Evolutionary conservation across 2,888 invertebrate genomes (phyloP).

Genomic region (Aspidiotus rigidus): DNA sequence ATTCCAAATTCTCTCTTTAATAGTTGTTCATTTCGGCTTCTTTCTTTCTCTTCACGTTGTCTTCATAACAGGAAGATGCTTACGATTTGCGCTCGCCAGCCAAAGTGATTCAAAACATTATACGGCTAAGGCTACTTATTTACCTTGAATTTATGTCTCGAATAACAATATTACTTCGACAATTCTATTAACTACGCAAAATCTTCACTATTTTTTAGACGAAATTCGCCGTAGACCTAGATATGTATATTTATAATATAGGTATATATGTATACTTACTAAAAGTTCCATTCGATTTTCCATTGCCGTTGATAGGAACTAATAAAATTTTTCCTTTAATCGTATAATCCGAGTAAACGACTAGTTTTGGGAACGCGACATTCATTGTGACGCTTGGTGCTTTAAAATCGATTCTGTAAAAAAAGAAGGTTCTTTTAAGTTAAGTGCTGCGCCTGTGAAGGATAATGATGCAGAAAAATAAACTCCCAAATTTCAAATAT

Average conservation of each 20-base stretch:
- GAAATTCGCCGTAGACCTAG: neutral
- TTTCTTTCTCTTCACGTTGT: no score
- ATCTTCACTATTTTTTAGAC: no score
- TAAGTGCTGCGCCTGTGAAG: neutral
- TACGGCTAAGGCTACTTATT: no score
- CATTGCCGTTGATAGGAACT: conserved; percentile 40
- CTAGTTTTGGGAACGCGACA: conserved; percentile 42
- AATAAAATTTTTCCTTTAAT: conserved; percentile 39
- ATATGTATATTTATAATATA: neutral
- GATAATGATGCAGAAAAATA: neutral
- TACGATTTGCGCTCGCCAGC: no score
- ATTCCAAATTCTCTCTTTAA: no score
- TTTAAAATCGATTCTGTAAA: conserved; percentile 33
- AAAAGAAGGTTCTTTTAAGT: neutral
- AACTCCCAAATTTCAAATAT: no score
- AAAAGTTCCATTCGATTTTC: conserved; percentile 38
- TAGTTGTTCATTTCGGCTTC: no score
- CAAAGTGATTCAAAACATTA: no score
- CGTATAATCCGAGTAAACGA: conserved; percentile 49
- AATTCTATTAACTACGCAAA: no score
- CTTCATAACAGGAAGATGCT: no score
- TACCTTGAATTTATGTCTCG: no score
- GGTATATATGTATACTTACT: conserved; percentile 36
- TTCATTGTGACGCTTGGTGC: conserved; percentile 17
- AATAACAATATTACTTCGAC: no score